phyloP scores from a whole-genome alignment of 2,797 vertebrate species.

The Psittacula echo region DNA sequence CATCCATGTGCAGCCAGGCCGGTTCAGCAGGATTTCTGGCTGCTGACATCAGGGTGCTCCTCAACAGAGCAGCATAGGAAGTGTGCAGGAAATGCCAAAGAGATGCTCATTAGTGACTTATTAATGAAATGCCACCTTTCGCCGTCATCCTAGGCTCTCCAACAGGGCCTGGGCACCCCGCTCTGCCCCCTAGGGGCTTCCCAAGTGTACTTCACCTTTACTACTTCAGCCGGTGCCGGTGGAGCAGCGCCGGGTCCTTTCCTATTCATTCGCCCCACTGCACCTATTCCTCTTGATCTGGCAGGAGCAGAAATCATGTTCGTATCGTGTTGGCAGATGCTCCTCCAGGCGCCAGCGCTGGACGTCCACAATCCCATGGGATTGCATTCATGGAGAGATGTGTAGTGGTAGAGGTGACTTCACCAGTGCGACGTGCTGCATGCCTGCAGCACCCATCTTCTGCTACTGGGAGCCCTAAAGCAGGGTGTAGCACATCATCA shows the following conservation, averaged over 20 bases:
- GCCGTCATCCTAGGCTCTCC: background rate
- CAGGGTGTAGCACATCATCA: background rate
- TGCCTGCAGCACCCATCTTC: background rate
- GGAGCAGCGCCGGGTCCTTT: accelerated
- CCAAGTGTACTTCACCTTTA: background rate
- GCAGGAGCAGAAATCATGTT: background rate
- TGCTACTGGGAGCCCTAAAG: background rate
- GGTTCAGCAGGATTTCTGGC: conserved; percentile 37
- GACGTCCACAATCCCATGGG: background rate
- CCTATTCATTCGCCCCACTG: background rate
- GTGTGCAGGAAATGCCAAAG: conserved; percentile 32
- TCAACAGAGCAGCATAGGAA: background rate
- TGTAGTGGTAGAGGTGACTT: background rate
- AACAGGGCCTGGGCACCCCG: background rate
- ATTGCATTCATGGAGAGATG: background rate
- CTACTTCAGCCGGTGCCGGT: background rate
- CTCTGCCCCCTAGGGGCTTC: background rate
- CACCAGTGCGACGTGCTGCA: background rate
- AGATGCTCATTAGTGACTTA: conserved; percentile 17
- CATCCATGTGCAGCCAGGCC: background rate
- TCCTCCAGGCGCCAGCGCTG: background rate
- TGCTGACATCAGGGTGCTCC: conserved; percentile 11
- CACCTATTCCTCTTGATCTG: background rate
- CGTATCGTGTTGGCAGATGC: background rate
- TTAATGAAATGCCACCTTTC: background rate